These are phyloP conservation scores for Ectemnius lituratus DNA, from an alignment of 2,888 invertebrate genomes.

Conservation along the genomic window DNA sequence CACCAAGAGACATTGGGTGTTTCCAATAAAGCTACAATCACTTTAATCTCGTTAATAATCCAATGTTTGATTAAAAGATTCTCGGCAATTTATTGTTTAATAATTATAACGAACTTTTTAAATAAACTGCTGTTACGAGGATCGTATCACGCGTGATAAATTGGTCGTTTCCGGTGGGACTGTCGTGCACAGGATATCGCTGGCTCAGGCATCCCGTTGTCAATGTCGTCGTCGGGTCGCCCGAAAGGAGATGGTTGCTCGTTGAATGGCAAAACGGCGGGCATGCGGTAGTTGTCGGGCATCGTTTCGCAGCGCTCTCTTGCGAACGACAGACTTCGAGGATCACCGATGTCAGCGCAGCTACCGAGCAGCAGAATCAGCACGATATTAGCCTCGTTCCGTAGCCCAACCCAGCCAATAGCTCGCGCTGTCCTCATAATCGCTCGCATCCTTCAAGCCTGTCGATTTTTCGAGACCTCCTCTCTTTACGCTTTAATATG, in stretches of 20 bases:
- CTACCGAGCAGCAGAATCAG: constrained; percentile 31
- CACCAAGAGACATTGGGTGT: too few species aligned
- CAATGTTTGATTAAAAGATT: too few species aligned
- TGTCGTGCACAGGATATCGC: constrained; percentile 12
- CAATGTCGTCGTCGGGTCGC: constrained; percentile 37
- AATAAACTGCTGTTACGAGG: too few species aligned
- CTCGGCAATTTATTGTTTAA: too few species aligned
- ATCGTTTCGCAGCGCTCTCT: constrained; percentile 36
- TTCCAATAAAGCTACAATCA: too few species aligned
- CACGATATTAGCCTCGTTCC: constrained; percentile 25
- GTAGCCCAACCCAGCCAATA: constrained; percentile 14
- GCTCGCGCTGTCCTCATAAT: constrained; percentile 9
- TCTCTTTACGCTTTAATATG: too few species aligned
- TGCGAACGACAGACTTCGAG: constrained; percentile 25
- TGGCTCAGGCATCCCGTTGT: constrained; percentile 42
- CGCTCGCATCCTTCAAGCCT: constrained; percentile 16
- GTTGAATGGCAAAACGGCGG: constrained; percentile 3
- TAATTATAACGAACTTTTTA: too few species aligned
- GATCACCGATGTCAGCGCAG: constrained; percentile 16
- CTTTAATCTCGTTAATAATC: too few species aligned
- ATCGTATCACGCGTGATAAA: too few species aligned
- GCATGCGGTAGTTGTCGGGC: constrained; percentile 22
- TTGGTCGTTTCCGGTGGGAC: too few species aligned
- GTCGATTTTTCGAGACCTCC: not conserved
- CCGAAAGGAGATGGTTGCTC: constrained; percentile 5